Evolutionary conservation across 2,888 invertebrate species (phyloP).

Genomic region (Carcina quercana): DNA sequence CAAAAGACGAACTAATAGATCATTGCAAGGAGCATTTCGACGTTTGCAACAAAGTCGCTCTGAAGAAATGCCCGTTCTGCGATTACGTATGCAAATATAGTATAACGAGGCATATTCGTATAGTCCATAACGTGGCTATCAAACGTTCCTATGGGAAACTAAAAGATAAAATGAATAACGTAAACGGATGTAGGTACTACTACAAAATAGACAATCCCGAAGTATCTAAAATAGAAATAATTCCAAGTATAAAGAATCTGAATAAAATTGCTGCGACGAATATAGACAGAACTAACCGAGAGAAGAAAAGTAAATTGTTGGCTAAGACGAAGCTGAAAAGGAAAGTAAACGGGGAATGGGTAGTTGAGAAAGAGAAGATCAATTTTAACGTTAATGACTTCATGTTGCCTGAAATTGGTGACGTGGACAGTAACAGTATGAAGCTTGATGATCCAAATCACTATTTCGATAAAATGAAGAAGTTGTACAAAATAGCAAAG

Average conservation of each 20-base stretch:
- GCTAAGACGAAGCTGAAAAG: conserved; percentile 42
- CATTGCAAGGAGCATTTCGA: conserved; percentile 54
- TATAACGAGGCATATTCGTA: conserved; percentile 31
- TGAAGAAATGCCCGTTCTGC: conserved; percentile 54
- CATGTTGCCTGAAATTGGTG: conserved; percentile 28
- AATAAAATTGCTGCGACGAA: conserved; percentile 39
- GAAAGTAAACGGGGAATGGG: conserved; percentile 44
- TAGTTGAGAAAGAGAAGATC: conserved; percentile 37
- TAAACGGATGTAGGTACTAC: conserved; percentile 31
- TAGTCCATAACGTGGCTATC: conserved; percentile 29
- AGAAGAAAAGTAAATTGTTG: conserved; percentile 26
- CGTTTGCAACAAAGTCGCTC: conserved; percentile 34
- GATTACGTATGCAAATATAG: conserved; percentile 30
- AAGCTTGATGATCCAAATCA: conserved; percentile 17
- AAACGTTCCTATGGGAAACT: conserved; percentile 27
- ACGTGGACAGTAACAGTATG: conserved; percentile 11
- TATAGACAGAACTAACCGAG: conserved; percentile 36
- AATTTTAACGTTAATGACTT: conserved; percentile 19
- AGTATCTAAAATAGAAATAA: conserved; percentile 37
- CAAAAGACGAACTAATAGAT: conserved; percentile 34
- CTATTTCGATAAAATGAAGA: conserved; percentile 38
- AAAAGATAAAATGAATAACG: conserved; percentile 26
- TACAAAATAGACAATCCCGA: conserved; percentile 28
- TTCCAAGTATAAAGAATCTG: conserved; percentile 46
- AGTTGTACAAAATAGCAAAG: conserved; percentile 33